A percentile compares a stretch with the other conserved stretches of the same genome.
These are phyloP conservation scores for Agrochola lychnidis DNA, from an alignment of 2,888 invertebrate genomes.

Conservation along the genomic window DNA sequence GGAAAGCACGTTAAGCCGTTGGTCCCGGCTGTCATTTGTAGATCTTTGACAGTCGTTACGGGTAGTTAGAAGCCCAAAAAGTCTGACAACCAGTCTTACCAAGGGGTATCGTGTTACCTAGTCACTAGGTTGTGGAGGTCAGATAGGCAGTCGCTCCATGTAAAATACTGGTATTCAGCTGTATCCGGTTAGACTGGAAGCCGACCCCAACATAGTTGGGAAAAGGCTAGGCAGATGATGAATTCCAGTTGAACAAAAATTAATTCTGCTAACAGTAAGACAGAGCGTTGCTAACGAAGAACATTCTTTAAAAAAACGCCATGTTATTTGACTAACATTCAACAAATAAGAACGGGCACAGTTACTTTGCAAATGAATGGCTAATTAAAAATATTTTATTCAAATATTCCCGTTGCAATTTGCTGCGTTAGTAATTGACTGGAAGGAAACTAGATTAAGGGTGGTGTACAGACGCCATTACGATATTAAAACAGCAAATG, in stretches of 20 bases:
- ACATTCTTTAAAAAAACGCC: slow-evolving; percentile 26
- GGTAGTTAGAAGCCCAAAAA: no score
- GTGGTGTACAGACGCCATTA: slow-evolving; percentile 64
- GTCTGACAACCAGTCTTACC: no score
- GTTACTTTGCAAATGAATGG: slow-evolving; percentile 51
- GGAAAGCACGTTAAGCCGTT: no score
- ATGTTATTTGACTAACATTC: slow-evolving; percentile 38
- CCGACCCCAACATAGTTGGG: no score
- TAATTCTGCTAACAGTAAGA: slow-evolving; percentile 7
- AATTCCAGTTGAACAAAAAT: not conserved
- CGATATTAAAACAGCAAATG: slow-evolving; percentile 69
- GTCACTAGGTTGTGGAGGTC: no score
- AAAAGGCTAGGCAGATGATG: no score
- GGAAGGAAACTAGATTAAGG: slow-evolving; percentile 64
- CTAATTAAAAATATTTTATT: slow-evolving; percentile 60
- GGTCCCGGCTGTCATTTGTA: no score
- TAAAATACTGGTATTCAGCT: no score
- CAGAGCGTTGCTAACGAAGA: not conserved
- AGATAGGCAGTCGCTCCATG: no score
- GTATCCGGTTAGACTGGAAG: no score
- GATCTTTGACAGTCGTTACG: no score
- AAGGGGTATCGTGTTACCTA: no score
- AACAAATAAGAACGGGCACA: slow-evolving; percentile 27
- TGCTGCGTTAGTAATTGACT: slow-evolving; percentile 53
- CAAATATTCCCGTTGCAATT: slow-evolving; percentile 48